A percentile compares a stretch with the other conserved stretches of the same genome.
Conservation (phyloP, 2,797 vertebrate species). For the Decapterus maruadsi region DNA sequence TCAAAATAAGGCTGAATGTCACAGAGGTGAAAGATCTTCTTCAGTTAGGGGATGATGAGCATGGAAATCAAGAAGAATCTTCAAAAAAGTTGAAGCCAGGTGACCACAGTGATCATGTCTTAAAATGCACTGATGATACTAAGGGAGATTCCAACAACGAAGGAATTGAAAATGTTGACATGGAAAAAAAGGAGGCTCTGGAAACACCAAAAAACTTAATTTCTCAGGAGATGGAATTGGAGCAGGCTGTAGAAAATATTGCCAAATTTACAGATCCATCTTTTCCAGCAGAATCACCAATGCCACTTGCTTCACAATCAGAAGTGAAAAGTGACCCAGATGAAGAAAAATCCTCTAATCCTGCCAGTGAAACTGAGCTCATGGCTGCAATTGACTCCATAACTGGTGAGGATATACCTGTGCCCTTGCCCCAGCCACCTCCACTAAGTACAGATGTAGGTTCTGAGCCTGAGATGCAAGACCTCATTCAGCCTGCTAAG, state of each 20-base stretch:
- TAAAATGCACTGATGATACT: slow-evolving; percentile 76
- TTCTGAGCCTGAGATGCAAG: slow-evolving; percentile 77
- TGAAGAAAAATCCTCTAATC: slow-evolving; percentile 91
- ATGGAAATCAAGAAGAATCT: slow-evolving; percentile 73
- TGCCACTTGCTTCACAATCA: slow-evolving; percentile 59
- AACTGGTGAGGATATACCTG: slow-evolving; percentile 88
- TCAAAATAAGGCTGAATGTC: slow-evolving; percentile 89
- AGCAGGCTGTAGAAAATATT: slow-evolving; percentile 96
- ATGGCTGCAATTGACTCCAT: slow-evolving; percentile 98
- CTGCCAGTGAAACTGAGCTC: slow-evolving; percentile 95
- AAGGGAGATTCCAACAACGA: slow-evolving; percentile 66
- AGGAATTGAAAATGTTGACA: slow-evolving; percentile 80
- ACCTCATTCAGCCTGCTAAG: slow-evolving; percentile 80
- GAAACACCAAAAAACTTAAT: slow-evolving; percentile 86
- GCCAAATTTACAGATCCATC: slow-evolving; percentile 94
- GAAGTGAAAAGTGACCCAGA: slow-evolving; percentile 84
- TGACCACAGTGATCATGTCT: slow-evolving; percentile 78
- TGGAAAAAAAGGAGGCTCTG: slow-evolving; percentile 77
- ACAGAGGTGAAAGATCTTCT: slow-evolving; percentile 89
- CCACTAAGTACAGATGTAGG: slow-evolving; percentile 83
- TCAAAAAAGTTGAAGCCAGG: slow-evolving; percentile 81
- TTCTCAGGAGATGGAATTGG: slow-evolving; percentile 92
- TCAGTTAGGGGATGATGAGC: slow-evolving; percentile 85
- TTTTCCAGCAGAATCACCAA: slow-evolving; percentile 77
- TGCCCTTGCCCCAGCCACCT: slow-evolving; percentile 76